A percentile compares a stretch with the other conserved stretches of the same genome.
phyloP scores from a whole-genome alignment of 2,113 vertebrate genomes.

The Hoplias malabaricus region DNA sequence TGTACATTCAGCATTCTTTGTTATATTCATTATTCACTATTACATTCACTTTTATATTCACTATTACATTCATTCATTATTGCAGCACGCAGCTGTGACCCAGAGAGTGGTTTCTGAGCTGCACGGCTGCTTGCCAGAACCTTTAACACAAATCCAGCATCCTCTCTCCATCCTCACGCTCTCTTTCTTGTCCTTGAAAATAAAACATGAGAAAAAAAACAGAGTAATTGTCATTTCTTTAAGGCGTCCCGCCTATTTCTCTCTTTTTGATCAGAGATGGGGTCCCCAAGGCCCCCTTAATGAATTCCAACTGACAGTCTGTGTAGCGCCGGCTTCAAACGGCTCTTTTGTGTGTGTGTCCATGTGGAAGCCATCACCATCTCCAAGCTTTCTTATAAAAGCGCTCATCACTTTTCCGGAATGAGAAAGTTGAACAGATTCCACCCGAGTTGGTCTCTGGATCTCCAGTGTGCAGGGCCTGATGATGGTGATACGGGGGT shows the following conservation, averaged over 20 bases:
- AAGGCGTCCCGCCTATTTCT: conserved; percentile 48
- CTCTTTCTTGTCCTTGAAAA: not conserved
- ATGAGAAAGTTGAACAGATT: not conserved
- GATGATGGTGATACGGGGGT: not conserved
- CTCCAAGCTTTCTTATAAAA: conserved; percentile 49
- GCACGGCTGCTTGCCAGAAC: not conserved
- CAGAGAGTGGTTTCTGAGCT: not conserved
- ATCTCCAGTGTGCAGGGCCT: not conserved
- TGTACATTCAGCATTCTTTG: too few species aligned
- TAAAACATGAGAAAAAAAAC: not conserved
- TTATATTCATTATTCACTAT: too few species aligned
- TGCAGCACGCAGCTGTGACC: not conserved
- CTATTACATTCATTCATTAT: too few species aligned
- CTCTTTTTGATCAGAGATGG: conserved; percentile 68
- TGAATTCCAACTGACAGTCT: conserved; percentile 69
- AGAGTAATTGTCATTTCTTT: conserved; percentile 40
- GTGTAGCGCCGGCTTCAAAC: conserved; percentile 58
- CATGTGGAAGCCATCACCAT: conserved; percentile 63
- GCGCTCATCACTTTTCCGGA: conserved; percentile 47
- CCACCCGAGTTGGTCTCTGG: not conserved
- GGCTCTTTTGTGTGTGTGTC: conserved; percentile 25
- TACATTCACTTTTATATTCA: too few species aligned
- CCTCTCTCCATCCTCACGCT: not conserved
- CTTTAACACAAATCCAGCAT: not conserved
- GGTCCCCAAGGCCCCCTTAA: conserved; percentile 59